Conservation (phyloP, 2,113 vertebrate genomes). For the Ia io region DNA sequence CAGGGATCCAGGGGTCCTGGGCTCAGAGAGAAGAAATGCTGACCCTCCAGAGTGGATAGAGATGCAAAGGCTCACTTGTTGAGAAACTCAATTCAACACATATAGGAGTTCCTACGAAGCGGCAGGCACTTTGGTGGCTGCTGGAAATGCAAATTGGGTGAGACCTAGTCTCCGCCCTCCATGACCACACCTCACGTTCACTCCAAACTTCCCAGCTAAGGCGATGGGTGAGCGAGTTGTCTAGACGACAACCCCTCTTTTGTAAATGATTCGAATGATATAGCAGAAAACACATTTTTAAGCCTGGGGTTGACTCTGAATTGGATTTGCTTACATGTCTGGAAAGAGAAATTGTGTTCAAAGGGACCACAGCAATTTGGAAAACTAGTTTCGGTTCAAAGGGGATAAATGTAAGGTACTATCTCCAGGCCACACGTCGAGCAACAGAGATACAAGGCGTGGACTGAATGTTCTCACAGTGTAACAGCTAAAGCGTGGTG, state of each 20-base stretch:
- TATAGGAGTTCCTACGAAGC: neutral
- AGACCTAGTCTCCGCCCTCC: neutral
- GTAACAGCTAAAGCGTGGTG: neutral
- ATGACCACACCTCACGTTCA: neutral
- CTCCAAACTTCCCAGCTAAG: neutral
- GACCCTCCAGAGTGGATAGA: neutral
- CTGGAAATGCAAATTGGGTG: neutral
- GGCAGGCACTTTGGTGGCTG: neutral
- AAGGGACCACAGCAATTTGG: neutral
- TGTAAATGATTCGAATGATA: neutral
- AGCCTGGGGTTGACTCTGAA: neutral
- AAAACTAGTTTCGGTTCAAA: neutral
- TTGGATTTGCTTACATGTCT: neutral
- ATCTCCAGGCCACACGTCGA: neutral
- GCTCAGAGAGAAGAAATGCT: neutral
- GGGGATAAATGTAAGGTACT: neutral
- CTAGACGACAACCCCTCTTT: conserved; percentile 24
- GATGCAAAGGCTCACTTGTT: conserved; percentile 7
- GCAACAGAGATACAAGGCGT: neutral
- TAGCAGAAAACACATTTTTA: neutral
- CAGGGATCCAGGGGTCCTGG: neutral
- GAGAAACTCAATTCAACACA: neutral
- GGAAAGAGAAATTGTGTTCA: neutral
- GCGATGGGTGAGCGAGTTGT: neutral
- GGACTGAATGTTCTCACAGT: neutral